Conservation (phyloP, 2,888 invertebrate species). For the Drosophila multiciliata region DNA sequence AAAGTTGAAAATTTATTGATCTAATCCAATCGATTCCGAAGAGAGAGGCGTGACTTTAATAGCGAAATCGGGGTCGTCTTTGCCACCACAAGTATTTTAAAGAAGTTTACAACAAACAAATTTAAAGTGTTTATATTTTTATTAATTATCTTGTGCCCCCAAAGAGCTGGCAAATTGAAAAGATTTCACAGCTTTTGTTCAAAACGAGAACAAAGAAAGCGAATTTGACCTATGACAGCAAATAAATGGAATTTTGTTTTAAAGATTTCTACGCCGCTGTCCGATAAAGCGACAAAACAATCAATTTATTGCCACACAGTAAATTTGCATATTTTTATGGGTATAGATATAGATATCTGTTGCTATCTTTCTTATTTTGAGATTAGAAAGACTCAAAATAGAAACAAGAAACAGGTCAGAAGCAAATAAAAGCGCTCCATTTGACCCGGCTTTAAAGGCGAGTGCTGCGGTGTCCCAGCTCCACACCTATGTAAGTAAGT, state of each 20-base stretch:
- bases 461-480: background rate
- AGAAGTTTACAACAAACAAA: too few relatives aligned
- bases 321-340: background rate
- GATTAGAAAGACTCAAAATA: conserved; percentile 11
- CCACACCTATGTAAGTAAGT: background rate
- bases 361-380: background rate
- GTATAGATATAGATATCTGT: background rate
- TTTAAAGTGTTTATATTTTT: too few relatives aligned
- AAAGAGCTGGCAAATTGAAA: background rate
- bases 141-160: background rate
- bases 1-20: background rate
- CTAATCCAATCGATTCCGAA: background rate
- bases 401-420: conserved; percentile 16
- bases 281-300: conserved; percentile 18
- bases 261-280: conserved; percentile 40
- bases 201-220: conserved; percentile 46
- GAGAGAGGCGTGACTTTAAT: background rate
- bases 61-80: too few relatives aligned
- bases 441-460: conserved; percentile 23
- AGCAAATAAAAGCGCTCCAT: conserved; percentile 6
- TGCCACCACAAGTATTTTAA: too few relatives aligned
- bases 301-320: conserved; percentile 28
- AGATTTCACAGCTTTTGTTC: background rate
- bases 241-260: conserved; percentile 28
- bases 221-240: conserved; percentile 68